Conservation (phyloP, 2,113 vertebrate species). For the Aegypius monachus region DNA sequence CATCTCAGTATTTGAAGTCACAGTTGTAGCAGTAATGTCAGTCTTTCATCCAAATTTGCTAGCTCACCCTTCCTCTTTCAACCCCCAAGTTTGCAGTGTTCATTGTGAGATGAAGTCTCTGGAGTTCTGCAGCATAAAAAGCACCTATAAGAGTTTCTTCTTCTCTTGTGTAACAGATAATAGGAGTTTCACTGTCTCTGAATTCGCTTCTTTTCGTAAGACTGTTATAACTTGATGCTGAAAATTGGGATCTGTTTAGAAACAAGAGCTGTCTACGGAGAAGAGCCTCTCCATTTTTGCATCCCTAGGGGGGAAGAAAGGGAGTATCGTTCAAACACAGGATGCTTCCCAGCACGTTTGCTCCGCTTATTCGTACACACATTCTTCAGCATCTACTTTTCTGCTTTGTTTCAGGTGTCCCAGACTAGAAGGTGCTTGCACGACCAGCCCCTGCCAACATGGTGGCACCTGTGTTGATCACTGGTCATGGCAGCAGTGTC, state of each 20-base stretch:
- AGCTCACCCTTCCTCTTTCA: not conserved
- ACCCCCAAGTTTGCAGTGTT: not conserved
- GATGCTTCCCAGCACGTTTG: accelerated
- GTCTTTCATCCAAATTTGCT: not conserved
- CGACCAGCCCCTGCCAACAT: slow-evolving; percentile 84
- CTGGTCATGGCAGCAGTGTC: slow-evolving; percentile 97
- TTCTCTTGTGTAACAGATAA: not conserved
- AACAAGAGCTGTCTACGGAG: not conserved
- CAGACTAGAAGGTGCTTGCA: slow-evolving; percentile 89
- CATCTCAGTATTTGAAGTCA: not conserved
- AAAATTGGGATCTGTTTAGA: not conserved
- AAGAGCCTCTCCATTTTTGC: not conserved
- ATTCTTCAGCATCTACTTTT: not conserved
- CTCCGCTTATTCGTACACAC: not conserved
- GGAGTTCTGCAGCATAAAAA: not conserved
- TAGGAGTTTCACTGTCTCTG: not conserved
- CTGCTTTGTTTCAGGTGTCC: slow-evolving; percentile 83
- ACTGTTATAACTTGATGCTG: not conserved
- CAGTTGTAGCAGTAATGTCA: not conserved
- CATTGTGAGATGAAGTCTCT: not conserved
- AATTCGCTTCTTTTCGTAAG: not conserved
- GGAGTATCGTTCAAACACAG: not conserved
- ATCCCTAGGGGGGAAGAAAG: not conserved
- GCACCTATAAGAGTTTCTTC: not conserved
- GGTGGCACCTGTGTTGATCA: slow-evolving; percentile 89